These are phyloP conservation scores for Scophthalmus maximus DNA, from an alignment of 2,113 vertebrate genomes.

Conservation along the genomic window DNA sequence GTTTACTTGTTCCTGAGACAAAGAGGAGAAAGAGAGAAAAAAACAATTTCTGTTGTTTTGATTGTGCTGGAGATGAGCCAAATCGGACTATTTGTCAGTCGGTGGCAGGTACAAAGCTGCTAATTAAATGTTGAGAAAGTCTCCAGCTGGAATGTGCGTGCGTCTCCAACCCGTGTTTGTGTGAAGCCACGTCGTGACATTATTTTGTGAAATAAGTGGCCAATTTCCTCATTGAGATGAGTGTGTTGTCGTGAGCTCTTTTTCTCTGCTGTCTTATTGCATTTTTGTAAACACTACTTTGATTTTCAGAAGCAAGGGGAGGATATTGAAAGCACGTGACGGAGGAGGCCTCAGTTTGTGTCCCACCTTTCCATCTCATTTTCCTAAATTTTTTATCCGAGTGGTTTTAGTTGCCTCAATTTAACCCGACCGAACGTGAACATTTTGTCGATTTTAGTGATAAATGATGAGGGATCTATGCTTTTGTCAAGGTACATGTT, in stretches of 20 bases:
- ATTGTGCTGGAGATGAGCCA: not conserved
- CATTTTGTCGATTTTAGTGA: no score
- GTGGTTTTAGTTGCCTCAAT: no score
- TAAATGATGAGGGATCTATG: no score
- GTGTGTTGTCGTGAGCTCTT: not conserved
- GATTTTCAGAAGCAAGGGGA: no score
- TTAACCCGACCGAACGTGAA: no score
- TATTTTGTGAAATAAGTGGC: conserved; percentile 23
- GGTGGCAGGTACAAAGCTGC: conserved; percentile 36
- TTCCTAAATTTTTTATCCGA: no score
- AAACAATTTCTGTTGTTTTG: conserved; percentile 34
- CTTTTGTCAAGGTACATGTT: conserved; percentile 8
- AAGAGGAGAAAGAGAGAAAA: conserved; percentile 34
- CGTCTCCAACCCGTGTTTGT: conserved; percentile 2
- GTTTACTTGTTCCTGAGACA: conserved; percentile 27
- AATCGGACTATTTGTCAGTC: conserved; percentile 11
- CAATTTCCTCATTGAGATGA: conserved; percentile 4
- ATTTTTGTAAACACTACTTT: no score
- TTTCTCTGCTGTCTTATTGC: no score
- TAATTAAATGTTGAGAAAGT: conserved; percentile 50
- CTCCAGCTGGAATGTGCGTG: conserved; percentile 22
- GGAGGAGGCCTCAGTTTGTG: no score
- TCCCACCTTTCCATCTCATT: no score
- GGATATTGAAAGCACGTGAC: no score
- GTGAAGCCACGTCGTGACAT: not conserved